A percentile compares a stretch with the other conserved stretches of the same genome.
phyloP scores from a whole-genome alignment of 2,888 invertebrate species.

The Perithous albicinctus region DNA sequence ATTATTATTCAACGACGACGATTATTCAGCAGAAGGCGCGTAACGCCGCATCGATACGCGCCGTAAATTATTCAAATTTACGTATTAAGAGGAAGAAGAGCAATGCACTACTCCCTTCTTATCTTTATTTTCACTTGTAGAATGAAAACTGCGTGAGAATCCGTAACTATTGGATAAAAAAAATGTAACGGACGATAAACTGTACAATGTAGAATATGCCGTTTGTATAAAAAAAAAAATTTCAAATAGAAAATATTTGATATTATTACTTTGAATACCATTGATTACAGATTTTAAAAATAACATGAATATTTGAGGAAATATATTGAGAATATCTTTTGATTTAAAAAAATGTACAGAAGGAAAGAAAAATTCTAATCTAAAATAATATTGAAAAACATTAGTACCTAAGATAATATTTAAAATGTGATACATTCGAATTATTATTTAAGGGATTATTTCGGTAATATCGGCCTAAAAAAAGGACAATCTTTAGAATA shows the following conservation, averaged over 20 bases:
- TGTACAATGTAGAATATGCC: neutral
- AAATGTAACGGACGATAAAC: neutral
- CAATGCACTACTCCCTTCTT: slow-evolving; percentile 25
- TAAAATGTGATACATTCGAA: no score
- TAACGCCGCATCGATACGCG: slow-evolving; percentile 65
- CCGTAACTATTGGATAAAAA: neutral
- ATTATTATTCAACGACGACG: slow-evolving; percentile 65
- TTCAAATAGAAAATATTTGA: neutral
- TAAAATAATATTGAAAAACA: no score
- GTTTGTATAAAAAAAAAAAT: no score
- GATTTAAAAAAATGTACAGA: no score
- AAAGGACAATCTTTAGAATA: no score
- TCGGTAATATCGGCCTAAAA: no score
- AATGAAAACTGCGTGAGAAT: slow-evolving; percentile 4
- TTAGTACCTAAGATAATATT: no score
- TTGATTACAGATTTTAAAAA: neutral
- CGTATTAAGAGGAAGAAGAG: slow-evolving; percentile 52
- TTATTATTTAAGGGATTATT: no score
- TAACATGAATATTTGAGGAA: neutral
- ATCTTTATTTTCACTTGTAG: neutral
- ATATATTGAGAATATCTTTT: no score
- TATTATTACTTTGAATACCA: neutral
- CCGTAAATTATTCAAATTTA: slow-evolving; percentile 65
- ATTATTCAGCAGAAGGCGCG: slow-evolving; percentile 62
- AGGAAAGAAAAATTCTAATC: no score